Evolutionary conservation across 2,797 vertebrate genomes (phyloP).

Genomic region (Smutsia gigantea): DNA sequence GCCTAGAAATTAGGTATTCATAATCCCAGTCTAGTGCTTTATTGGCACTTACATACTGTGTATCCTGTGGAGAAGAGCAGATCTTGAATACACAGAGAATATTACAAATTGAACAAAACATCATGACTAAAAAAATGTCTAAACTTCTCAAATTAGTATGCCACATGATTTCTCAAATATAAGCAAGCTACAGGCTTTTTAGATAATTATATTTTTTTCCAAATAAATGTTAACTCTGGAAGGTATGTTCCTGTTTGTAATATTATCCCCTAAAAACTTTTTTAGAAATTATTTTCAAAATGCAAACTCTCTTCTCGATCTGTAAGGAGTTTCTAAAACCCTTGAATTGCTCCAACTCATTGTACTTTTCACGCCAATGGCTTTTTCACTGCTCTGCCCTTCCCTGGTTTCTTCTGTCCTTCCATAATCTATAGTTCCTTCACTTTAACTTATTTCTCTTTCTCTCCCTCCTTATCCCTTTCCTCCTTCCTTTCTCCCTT

Average conservation of each 20-base stretch:
- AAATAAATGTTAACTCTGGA: not conserved
- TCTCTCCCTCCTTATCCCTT: rapidly evolving
- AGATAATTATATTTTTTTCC: not conserved
- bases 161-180: not conserved
- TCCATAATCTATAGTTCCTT: not conserved
- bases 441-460: not conserved
- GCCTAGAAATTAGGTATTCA: not conserved
- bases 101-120: not conserved
- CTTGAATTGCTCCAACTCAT: not conserved
- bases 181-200: not conserved
- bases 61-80: not conserved
- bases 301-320: not conserved
- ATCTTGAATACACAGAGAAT: not conserved
- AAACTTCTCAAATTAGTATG: not conserved
- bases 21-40: not conserved
- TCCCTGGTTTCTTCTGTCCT: not conserved
- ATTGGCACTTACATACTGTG: rapidly evolving
- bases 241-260: not conserved
- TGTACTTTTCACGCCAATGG: too few species aligned
- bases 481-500: not conserved
- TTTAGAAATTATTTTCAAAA: constrained; percentile 1
- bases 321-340: not conserved
- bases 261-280: not conserved
- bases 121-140: not conserved
- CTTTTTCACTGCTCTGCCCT: not conserved